Evolutionary conservation across 2,888 invertebrate genomes (phyloP), one percentile per base, ranked within the genome.

Genomic region (Diaprepes abbreviatus): DNA sequence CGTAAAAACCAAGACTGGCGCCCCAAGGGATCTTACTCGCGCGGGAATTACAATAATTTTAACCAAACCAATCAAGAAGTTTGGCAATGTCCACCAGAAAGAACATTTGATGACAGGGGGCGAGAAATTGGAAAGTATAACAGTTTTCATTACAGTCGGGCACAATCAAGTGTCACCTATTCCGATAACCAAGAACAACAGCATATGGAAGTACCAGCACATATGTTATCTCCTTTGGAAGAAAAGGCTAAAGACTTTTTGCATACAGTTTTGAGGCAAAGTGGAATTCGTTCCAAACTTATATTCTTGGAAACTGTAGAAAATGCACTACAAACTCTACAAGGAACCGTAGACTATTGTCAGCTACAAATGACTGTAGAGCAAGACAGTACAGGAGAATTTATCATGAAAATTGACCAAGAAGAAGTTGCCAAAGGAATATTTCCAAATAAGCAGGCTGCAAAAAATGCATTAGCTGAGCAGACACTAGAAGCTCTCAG

Each of bases 391-490:
- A 16, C 43, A 17, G 69, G 64, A 16, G 28, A 59, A 58, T 69
- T 50, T 64, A 35, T 64, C 1, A 35, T 74, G 38, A 58, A 60
- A 66, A 63, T 70, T 67, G 59, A 45, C 19, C 57, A 55, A 16
- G 74, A 74, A 66, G 72, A 69, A 43, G 14, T 75, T 7, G 70
- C 45, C 1, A 71, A 57, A 58, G 74, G 73, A 0, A 55, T 7
- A 6, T 73, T 69, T 43, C 21, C 33, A 10, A 66, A 33, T 35
- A 73, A 73, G 28, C 73, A 73, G 65, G 4, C 43, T 36, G 78
- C 79, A 5, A 79, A 78, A 71, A 71, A 71, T 57, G 63, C 67
- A 7, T 52, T 79, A 45, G 74, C 75, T n/a, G 77, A 78, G 68
- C 66, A 70, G 63, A 77, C 75, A 5, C 19, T 78, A 1, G 72